Conservation (phyloP, 1,140 invertebrate species). For the Araneus ventricosus region DNA sequence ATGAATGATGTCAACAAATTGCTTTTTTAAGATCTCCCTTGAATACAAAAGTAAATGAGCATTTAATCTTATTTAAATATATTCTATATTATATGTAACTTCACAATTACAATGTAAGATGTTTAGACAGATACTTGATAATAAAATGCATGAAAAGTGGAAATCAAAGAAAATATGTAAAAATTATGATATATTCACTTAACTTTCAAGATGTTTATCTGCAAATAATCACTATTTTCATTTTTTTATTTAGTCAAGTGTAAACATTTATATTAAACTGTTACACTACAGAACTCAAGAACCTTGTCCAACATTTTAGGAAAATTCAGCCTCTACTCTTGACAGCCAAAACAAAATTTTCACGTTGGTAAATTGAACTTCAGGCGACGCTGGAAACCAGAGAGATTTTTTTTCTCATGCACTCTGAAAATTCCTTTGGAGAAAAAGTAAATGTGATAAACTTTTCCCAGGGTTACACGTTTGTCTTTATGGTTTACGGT, state of each 20-base stretch:
- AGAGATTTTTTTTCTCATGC: background rate
- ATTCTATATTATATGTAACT: too few species aligned
- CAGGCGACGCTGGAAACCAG: background rate
- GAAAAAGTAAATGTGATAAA: conserved; percentile 40
- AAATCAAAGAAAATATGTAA: too few species aligned
- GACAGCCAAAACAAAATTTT: conserved; percentile 43
- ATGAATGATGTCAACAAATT: too few species aligned
- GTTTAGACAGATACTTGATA: too few species aligned
- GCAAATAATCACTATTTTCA: background rate
- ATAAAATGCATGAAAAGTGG: too few species aligned
- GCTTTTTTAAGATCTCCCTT: too few species aligned
- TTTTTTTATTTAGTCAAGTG: background rate
- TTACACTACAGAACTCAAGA: background rate
- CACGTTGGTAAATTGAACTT: conserved; percentile 34
- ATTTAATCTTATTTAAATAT: too few species aligned
- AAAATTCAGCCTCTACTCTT: background rate
- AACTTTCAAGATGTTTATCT: too few species aligned
- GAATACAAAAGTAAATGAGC: too few species aligned
- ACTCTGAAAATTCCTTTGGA: background rate
- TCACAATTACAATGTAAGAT: too few species aligned
- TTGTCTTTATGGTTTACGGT: background rate
- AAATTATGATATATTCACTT: too few species aligned
- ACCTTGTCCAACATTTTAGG: background rate
- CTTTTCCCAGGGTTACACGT: background rate
- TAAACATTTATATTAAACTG: conserved; percentile 9